Evolutionary conservation across 2,113 vertebrate species (phyloP).

Genomic region (Corythoichthys intestinalis): DNA sequence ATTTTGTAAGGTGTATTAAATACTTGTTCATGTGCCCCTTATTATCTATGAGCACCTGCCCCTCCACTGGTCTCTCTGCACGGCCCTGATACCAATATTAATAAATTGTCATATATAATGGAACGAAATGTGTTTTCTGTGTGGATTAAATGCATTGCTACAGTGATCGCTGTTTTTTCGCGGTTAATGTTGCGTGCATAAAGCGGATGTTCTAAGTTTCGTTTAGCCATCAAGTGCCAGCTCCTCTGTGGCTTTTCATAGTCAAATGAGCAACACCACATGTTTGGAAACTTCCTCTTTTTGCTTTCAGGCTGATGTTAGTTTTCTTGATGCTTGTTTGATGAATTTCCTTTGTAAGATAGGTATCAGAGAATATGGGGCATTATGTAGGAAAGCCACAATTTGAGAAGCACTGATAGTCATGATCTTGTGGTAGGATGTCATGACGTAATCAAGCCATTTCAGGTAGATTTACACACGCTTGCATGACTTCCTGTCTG

Average conservation of each 20-base stretch:
- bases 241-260: not conserved
- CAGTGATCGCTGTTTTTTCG: no score
- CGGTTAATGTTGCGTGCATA: not conserved
- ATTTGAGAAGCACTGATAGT: not conserved
- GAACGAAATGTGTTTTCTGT: no score
- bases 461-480: not conserved
- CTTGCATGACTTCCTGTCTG: not conserved
- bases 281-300: constrained; percentile 6
- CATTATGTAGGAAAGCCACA: not conserved
- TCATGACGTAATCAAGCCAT: not conserved
- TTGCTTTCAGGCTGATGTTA: no score
- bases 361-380: not conserved
- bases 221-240: not conserved
- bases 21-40: no score
- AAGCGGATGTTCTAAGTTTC: not conserved
- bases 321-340: not conserved
- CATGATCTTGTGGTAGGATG: no score
- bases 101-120: no score
- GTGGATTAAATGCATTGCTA: no score
- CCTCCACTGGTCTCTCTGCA: no score
- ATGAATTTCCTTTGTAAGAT: not conserved
- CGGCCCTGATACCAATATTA: no score
- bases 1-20: no score
- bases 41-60: no score
- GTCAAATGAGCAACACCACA: not conserved